Percentiles rank a stretch among this genome's conserved stretches.
Evolutionary conservation across 64 coral and sea anemone species (phyloP).

Genomic region (Dendronephthya gigantea): DNA sequence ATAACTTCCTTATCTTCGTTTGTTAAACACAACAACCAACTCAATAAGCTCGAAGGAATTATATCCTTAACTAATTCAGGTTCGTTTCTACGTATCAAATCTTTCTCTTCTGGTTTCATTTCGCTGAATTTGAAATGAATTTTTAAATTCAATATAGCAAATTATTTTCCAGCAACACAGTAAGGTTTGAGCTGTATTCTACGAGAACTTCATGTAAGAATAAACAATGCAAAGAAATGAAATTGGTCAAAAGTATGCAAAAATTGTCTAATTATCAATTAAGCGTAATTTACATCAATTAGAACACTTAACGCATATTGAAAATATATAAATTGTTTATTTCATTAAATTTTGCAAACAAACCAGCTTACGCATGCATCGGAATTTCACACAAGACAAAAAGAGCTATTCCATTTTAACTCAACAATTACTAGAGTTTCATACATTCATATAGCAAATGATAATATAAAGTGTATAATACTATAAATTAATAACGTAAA

Average conservation of each 20-base stretch:
- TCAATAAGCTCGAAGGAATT: slow-evolving; percentile 47
- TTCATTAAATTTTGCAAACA: neutral
- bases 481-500: neutral
- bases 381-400: neutral
- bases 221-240: too few relatives aligned
- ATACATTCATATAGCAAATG: neutral
- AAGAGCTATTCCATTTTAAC: too few relatives aligned
- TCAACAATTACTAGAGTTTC: neutral
- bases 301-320: neutral
- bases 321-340: neutral
- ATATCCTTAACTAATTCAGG: slow-evolving; percentile 27
- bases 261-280: too few relatives aligned
- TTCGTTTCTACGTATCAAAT: neutral
- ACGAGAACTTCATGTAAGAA: too few relatives aligned
- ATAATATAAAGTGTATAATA: neutral
- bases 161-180: too few relatives aligned
- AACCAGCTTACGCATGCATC: neutral
- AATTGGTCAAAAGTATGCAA: too few relatives aligned
- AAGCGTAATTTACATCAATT: neutral
- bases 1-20: slow-evolving; percentile 36
- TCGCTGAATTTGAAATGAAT: too few relatives aligned
- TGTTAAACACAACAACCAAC: slow-evolving; percentile 45
- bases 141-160: too few relatives aligned
- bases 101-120: neutral
- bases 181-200: too few relatives aligned